phyloP scores from a whole-genome alignment of 1,140 invertebrate genomes.

The Caenorhabditis latens region DNA sequence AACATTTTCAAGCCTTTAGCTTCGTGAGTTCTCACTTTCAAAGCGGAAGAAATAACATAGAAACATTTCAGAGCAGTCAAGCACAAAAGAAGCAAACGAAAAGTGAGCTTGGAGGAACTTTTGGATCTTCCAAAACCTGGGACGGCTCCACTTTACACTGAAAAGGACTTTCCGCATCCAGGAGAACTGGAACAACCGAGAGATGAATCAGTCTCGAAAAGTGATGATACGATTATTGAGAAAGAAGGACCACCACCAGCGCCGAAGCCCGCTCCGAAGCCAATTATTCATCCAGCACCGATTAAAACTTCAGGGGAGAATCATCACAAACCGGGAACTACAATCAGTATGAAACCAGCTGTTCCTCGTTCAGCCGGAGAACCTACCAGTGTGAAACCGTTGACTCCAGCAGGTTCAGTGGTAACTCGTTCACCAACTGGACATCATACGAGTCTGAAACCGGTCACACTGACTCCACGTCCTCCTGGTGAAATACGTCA shows the following conservation, averaged over 20 bases:
- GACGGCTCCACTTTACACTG: not conserved
- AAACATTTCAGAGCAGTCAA: not conserved
- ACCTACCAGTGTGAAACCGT: not conserved
- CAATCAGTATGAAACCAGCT: not conserved
- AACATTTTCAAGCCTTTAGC: conserved; percentile 16
- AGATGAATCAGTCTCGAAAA: conserved; percentile 35
- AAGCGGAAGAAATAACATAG: not conserved
- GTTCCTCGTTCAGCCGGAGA: not conserved
- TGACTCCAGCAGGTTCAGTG: not conserved
- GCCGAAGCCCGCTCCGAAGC: not conserved
- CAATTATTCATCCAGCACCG: not conserved
- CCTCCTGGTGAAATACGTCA: not conserved
- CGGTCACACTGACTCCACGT: not conserved
- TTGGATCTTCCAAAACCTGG: conserved; percentile 44
- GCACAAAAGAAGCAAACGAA: conserved; percentile 20
- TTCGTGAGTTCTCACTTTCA: conserved; percentile 5
- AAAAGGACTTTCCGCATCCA: not conserved
- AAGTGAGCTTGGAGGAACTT: conserved; percentile 11
- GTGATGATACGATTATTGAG: conserved; percentile 33
- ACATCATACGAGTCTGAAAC: not conserved
- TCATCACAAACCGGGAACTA: not conserved
- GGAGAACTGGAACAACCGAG: conserved; percentile 15
- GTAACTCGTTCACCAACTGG: not conserved
- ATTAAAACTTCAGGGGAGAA: not conserved
- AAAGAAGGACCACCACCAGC: conserved; percentile 30